phyloP scores from a whole-genome alignment of 2,888 invertebrate genomes.

The Polydrusus pterygomalis region DNA sequence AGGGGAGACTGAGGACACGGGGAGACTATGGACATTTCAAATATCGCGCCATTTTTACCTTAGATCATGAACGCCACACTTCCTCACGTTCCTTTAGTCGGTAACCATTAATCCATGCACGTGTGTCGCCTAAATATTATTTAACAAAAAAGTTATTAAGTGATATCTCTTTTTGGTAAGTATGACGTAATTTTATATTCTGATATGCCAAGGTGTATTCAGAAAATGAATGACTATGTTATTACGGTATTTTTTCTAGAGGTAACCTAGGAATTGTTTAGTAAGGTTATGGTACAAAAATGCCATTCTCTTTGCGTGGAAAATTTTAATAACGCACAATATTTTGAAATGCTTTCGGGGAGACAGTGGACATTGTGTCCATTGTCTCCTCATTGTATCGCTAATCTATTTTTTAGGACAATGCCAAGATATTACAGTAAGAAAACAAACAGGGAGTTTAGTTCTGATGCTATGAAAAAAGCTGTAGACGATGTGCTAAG shows the following conservation, averaged over 20 bases:
- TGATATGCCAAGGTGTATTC: background rate
- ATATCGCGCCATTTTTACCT: background rate
- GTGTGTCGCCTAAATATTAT: background rate
- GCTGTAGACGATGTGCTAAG: background rate
- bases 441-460: background rate
- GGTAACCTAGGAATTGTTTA: background rate
- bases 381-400: background rate
- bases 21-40: background rate
- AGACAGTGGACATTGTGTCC: background rate
- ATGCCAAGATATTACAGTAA: background rate
- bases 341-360: background rate
- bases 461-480: background rate
- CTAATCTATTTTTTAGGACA: background rate
- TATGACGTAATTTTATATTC: background rate
- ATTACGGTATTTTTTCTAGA: too few relatives aligned
- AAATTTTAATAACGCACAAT: background rate
- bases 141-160: background rate
- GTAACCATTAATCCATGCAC: background rate
- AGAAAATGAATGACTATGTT: too few relatives aligned
- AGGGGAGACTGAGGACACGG: conserved; percentile 10
- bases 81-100: background rate
- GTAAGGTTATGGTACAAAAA: background rate
- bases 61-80: background rate
- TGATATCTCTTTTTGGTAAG: background rate
- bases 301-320: background rate